These are phyloP conservation scores for Ascaphus truei DNA, from an alignment of 2,113 vertebrate genomes.

Conservation along the genomic window DNA sequence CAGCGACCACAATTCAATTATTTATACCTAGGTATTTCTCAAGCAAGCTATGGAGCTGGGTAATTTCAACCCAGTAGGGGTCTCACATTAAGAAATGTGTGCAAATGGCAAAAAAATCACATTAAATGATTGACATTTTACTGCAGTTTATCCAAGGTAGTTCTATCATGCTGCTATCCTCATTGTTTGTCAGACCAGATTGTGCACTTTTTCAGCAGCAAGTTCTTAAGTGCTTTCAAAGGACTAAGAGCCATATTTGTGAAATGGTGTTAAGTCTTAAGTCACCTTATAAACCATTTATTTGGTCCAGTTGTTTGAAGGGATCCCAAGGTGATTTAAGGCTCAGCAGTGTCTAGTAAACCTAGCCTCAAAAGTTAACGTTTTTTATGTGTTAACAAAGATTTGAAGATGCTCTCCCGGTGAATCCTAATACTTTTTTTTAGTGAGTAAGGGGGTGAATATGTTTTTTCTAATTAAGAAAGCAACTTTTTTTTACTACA, in stretches of 20 bases:
- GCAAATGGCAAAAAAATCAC: not conserved
- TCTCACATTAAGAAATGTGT: not conserved
- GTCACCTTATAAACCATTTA: not conserved
- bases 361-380: too few relatives aligned
- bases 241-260: not conserved
- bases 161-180: not conserved
- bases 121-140: not conserved
- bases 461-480: too few relatives aligned
- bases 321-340: not conserved
- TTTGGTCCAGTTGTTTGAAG: not conserved
- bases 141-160: not conserved
- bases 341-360: too few relatives aligned
- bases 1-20: too few relatives aligned
- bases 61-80: not conserved
- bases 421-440: too few relatives aligned
- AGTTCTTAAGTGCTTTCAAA: not conserved
- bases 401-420: too few relatives aligned
- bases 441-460: too few relatives aligned
- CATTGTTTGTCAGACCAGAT: not conserved
- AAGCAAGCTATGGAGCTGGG: not conserved
- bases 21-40: not conserved
- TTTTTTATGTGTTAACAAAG: too few relatives aligned
- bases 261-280: too few relatives aligned
- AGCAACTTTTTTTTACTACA: too few relatives aligned
- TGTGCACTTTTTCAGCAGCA: not conserved